Evolutionary conservation across 2,888 invertebrate genomes (phyloP), one percentile per base, ranked within the genome.

Genomic region (Tenodera sinensis): DNA sequence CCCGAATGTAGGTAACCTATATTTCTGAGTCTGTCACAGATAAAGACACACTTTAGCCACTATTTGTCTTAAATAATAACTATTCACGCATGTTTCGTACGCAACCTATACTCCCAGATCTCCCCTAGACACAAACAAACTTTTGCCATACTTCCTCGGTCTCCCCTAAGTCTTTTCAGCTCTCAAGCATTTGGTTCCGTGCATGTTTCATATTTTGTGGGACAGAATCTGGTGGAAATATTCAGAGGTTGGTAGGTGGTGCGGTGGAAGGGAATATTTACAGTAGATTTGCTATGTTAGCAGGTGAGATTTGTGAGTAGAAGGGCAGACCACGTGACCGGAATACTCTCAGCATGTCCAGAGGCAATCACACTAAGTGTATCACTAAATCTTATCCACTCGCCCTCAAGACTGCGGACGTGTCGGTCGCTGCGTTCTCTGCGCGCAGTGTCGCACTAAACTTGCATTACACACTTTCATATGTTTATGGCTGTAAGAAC

Each of bases 331-430:
- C 54, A 71, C 54, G 25, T 71, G 54, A 71, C 54, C 54, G 54
- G 15, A 42, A 42, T 42, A 42, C 42, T 42, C 42, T 42, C 42
- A 42, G 54, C 54, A 71, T 71, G 54, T 15, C 85, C 71, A 42
- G 12, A 85, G 54, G 85, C 85, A 85, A 85, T 85, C 85, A 15
- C 27, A 3, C 85, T 85, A 85, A 85, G 85, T 85, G 85, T 85
- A 28, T 54, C 85, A 54, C 71, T 85, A 85, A 85, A 85, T 85
- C 85, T 85, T 71, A 54, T 71, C 54, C 54, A 71, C 54, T 20
- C 20, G 25, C 20, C 54, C 15, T 25, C 25, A 15, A 25, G 20
- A 20, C 54, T 71, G 47, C 9, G 14, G 47, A 47, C 47, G 14
- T 14, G n/a, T n/a, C n/a, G n/a, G 12, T 47, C 7, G 6, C 12